Conservation (phyloP, 1,140 invertebrate genomes). For the Probaryconus sp. region DNA sequence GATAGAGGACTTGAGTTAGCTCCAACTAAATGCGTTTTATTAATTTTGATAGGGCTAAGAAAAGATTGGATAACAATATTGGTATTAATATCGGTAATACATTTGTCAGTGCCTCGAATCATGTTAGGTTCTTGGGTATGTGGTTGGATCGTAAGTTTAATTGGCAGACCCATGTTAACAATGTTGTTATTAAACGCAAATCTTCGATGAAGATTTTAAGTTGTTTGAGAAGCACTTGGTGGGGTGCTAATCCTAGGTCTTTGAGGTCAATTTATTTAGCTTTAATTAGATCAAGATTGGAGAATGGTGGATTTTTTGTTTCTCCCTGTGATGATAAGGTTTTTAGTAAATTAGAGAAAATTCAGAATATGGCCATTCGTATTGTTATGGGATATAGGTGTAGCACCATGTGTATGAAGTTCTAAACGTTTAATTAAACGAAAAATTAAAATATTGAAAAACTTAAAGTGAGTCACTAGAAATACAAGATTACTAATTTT, state of each 20-base stretch:
- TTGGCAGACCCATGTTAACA: constrained; percentile 32
- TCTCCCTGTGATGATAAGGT: not conserved
- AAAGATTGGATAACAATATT: too few species aligned
- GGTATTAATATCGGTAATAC: not conserved
- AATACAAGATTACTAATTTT: too few species aligned
- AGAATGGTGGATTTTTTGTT: constrained; percentile 25
- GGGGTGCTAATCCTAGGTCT: constrained; percentile 26
- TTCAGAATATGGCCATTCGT: not conserved
- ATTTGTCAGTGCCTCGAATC: not conserved
- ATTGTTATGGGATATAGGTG: not conserved
- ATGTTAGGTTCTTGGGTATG: constrained; percentile 23
- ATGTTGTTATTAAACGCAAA: constrained; percentile 5
- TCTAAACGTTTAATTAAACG: too few species aligned
- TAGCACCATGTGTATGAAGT: too few species aligned
- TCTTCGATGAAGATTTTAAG: constrained; percentile 21
- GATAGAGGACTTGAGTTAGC: too few species aligned
- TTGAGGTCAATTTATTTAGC: constrained; percentile 4
- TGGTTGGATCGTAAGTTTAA: constrained; percentile 10
- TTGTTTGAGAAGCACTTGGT: constrained; percentile 34
- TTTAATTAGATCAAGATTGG: constrained; percentile 20
- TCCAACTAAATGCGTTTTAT: too few species aligned
- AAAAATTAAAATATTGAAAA: too few species aligned
- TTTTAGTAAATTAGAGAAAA: not conserved
- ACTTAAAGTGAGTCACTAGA: too few species aligned
- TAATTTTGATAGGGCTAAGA: too few species aligned